Evolutionary conservation across 1,140 invertebrate genomes (phyloP), one percentile per base, ranked within the genome.

Genomic region (Drosophila insularis): DNA sequence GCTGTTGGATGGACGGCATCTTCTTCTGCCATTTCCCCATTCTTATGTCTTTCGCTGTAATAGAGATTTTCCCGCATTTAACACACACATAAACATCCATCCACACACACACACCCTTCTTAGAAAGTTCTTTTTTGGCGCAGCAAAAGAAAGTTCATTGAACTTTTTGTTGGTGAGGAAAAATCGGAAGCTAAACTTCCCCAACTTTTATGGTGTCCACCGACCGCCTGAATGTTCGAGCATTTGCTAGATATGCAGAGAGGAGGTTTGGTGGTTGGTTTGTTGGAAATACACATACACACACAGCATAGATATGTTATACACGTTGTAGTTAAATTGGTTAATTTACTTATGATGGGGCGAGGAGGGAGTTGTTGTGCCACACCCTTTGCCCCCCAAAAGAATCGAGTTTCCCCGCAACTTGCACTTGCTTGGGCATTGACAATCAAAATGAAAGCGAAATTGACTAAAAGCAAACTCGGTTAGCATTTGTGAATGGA

Each of bases 101-200:
- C n/a, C 77, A 85, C 80, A 85, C 73, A 32, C 40, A 21, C 32
- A 40, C 40, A 31, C 43, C 56, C 65, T 63, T 23, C 21, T 32
- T 31, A 71, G 58, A 63, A 68, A 65, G 62, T 72, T 73, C 63
- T 63, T 67, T 62, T 68, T 74, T 81, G 75, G 77, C 77, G 71
- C 54, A 63, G 58, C 39, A 35, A 32, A 71, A 61, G 78, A 74
- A 71, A 74, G 73, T 76, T 78, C 73, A 78, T 76, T 85, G 81
- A 86, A 86, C 81, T 69, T 27, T 27, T 27, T 27, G 27, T 27
- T 78, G 43, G 4, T 11, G 50, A 37, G 63, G 46, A 62, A 68
- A 71, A 69, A 65, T 84, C 68, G 78, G 74, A 81, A 77, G 67
- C 58, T 64, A 69, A 58, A 75, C 63, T 54, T 55, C 59, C 68